Evolutionary conservation across 2,797 vertebrate genomes (phyloP).

Genomic region (Enoplosus armatus): DNA sequence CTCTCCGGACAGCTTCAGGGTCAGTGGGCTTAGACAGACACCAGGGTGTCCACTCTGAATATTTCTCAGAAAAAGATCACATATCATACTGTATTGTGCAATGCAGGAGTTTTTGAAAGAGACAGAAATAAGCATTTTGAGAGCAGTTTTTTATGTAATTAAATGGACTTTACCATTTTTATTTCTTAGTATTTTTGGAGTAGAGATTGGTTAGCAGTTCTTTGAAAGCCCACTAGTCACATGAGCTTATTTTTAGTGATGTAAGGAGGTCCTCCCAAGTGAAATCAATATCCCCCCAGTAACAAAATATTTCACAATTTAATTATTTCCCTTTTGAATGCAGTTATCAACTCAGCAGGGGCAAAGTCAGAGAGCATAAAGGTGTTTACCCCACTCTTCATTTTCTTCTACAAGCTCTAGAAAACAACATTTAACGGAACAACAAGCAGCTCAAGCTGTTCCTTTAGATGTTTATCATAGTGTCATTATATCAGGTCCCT

Average conservation of each 20-base stretch:
- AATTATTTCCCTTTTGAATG: conserved; percentile 34
- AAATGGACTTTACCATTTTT: not conserved
- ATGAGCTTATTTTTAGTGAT: conserved; percentile 23
- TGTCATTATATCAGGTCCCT: conserved; percentile 59
- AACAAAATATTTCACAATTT: conserved; percentile 40
- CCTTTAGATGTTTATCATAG: conserved; percentile 60
- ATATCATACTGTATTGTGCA: not conserved
- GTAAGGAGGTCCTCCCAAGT: conserved; percentile 10
- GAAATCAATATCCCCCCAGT: conserved; percentile 27
- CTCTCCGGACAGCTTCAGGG: conserved; percentile 96
- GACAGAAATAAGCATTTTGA: not conserved
- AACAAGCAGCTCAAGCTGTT: conserved; percentile 57
- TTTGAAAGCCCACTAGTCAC: conserved; percentile 64
- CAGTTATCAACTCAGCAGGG: conserved; percentile 41
- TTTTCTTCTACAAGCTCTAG: conserved; percentile 39
- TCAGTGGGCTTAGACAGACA: conserved; percentile 78
- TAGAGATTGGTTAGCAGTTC: conserved; percentile 5
- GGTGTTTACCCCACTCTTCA: conserved; percentile 33
- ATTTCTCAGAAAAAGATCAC: not conserved
- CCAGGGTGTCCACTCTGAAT: not conserved
- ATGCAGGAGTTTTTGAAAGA: not conserved
- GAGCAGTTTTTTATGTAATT: not conserved
- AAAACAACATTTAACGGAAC: conserved; percentile 50
- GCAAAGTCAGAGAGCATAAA: conserved; percentile 26
- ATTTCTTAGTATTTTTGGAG: not conserved